phyloP scores from a whole-genome alignment of 2,797 vertebrate species.

The Uromys caudimaculatus region DNA sequence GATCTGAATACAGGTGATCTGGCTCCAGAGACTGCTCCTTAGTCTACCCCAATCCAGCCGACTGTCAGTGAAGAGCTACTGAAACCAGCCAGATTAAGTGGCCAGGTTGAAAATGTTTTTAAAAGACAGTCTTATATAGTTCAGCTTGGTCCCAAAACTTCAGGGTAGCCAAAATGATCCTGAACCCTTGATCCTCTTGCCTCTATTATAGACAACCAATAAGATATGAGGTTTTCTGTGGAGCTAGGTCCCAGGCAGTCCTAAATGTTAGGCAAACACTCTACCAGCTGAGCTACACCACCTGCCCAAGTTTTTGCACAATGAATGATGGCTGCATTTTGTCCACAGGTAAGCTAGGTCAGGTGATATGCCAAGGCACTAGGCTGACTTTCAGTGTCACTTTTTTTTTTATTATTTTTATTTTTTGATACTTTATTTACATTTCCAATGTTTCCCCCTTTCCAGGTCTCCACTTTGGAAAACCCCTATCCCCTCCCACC shows the following conservation, averaged over 20 bases:
- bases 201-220: not conserved
- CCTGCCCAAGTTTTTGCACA: not conserved
- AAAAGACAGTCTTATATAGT: not conserved
- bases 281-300: not conserved
- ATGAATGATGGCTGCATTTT: not conserved
- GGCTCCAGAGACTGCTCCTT: slow-evolving; percentile 13
- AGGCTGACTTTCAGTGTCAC: not conserved
- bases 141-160: not conserved
- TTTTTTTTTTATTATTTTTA: no score
- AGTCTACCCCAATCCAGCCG: slow-evolving; percentile 7
- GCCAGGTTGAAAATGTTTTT: not conserved
- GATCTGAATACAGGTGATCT: slow-evolving; percentile 11
- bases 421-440: no score
- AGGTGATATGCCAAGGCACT: not conserved
- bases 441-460: no score
- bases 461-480: no score
- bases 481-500: no score
- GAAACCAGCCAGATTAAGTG: slow-evolving; percentile 35
- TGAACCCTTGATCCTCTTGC: not conserved
- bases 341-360: not conserved
- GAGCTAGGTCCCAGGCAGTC: not conserved
- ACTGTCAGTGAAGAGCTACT: not conserved
- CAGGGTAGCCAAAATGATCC: not conserved
- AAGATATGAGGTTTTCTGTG: not conserved
- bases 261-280: not conserved